A percentile compares a stretch with the other conserved stretches of the same genome.
Evolutionary conservation across 2,888 invertebrate species (phyloP).

Genomic region (Stenolophus ochropezus): DNA sequence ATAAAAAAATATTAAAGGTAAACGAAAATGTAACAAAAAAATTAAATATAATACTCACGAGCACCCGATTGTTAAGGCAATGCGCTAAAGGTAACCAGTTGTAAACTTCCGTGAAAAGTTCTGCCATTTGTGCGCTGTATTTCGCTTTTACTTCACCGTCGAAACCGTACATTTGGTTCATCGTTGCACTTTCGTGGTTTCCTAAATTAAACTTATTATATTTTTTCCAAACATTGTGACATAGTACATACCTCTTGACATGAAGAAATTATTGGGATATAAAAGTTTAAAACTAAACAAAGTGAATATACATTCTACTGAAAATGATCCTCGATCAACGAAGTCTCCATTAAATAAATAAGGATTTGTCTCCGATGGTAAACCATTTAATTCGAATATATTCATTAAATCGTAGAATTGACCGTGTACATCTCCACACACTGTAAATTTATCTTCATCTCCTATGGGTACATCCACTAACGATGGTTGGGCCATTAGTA

Average conservation of each 20-base stretch:
- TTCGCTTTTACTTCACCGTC: conserved; percentile 98
- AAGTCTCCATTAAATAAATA: conserved; percentile 99
- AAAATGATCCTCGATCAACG: conserved; percentile 99
- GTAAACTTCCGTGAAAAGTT: conserved; percentile 98
- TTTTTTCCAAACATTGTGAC: background rate
- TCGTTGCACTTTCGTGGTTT: conserved; percentile 98
- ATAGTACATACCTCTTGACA: conserved; percentile 90
- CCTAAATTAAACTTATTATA: conserved; percentile 76
- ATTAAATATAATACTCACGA: conserved; percentile 74
- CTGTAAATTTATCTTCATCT: conserved; percentile 93
- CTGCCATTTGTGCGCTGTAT: conserved; percentile 95
- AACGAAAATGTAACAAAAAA: background rate
- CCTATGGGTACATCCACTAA: conserved; percentile 92
- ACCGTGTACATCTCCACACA: conserved; percentile 99
- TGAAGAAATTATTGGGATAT: conserved; percentile 96
- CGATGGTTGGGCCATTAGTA: conserved; percentile 89
- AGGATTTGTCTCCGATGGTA: conserved; percentile 95
- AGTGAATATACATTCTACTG: conserved; percentile 98
- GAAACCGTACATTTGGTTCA: conserved; percentile 99
- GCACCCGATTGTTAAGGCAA: conserved; percentile 89
- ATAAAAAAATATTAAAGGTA: too few species aligned
- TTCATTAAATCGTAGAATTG: conserved; percentile 99
- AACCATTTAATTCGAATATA: conserved; percentile 97
- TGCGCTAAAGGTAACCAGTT: conserved; percentile 98
- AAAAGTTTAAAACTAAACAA: conserved; percentile 97